Conservation (phyloP, 2,113 vertebrate species). For the Danio rerio region DNA sequence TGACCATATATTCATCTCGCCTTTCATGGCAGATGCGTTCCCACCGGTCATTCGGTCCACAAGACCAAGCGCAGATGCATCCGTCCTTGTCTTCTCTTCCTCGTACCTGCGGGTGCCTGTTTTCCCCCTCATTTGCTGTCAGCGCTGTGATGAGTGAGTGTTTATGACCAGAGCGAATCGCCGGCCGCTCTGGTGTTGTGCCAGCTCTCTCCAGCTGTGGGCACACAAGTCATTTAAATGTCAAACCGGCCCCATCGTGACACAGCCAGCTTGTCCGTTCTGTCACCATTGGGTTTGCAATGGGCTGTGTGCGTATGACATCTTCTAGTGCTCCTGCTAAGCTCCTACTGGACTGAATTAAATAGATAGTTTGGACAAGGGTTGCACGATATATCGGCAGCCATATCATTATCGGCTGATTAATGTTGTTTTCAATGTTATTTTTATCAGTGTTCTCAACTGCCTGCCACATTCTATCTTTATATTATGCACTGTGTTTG, state of each 20-base stretch:
- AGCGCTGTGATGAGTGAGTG: not conserved
- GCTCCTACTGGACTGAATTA: not conserved
- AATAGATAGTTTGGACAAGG: too few species aligned
- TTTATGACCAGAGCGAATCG: slow-evolving; percentile 8
- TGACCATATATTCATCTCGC: not conserved
- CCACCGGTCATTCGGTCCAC: not conserved
- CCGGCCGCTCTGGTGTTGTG: slow-evolving; percentile 1
- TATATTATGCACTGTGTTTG: too few species aligned
- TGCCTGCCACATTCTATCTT: too few species aligned
- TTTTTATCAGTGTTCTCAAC: too few species aligned
- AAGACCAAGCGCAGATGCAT: not conserved
- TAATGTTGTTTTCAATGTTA: too few species aligned
- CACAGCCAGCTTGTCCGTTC: not conserved
- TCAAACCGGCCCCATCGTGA: slow-evolving; percentile 17
- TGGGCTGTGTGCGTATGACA: not conserved
- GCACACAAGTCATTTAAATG: slow-evolving; percentile 53
- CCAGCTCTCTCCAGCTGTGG: slow-evolving; percentile 40
- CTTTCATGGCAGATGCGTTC: not conserved
- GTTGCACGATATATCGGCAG: too few species aligned
- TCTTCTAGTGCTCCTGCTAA: not conserved
- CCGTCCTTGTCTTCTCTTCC: not conserved
- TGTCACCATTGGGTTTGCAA: not conserved
- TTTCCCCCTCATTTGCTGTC: slow-evolving; percentile 22
- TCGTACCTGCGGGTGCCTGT: slow-evolving; percentile 13
- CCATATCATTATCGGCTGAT: too few species aligned